These are phyloP conservation scores for Phorcus lineatus DNA, from an alignment of 2,888 invertebrate genomes.

Conservation along the genomic window DNA sequence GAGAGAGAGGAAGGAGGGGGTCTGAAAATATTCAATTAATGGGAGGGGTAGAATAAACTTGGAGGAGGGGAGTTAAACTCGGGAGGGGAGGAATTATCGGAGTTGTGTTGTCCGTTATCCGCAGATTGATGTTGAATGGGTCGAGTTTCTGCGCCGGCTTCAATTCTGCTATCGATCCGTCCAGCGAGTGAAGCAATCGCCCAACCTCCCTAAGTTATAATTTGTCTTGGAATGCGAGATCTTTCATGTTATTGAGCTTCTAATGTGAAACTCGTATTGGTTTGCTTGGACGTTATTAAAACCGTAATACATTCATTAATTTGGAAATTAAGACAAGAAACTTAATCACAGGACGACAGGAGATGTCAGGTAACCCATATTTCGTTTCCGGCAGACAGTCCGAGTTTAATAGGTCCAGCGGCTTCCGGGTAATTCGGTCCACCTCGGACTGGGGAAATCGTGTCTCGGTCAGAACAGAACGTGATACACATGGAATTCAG, in stretches of 20 bases:
- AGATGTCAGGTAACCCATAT: slow-evolving; percentile 26
- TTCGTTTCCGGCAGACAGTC: slow-evolving; percentile 25
- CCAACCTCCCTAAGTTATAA: neutral
- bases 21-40: no score
- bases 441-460: neutral
- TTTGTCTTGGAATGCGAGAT: slow-evolving; percentile 24
- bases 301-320: slow-evolving; percentile 34
- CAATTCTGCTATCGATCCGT: neutral
- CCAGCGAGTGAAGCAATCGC: slow-evolving; percentile 5
- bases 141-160: neutral
- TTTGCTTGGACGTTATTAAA: slow-evolving; percentile 27
- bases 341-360: slow-evolving; percentile 25
- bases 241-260: neutral
- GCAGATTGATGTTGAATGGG: neutral
- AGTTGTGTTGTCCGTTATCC: neutral
- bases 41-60: no score
- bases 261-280: slow-evolving; percentile 22
- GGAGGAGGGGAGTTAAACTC: neutral
- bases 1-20: no score
- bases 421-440: slow-evolving; percentile 2
- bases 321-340: slow-evolving; percentile 35
- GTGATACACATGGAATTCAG: slow-evolving; percentile 19
- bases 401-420: neutral
- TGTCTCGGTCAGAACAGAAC: neutral
- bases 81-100: neutral